Evolutionary conservation across 2,797 vertebrate genomes (phyloP).

Genomic region (Numenius phaeopus): DNA sequence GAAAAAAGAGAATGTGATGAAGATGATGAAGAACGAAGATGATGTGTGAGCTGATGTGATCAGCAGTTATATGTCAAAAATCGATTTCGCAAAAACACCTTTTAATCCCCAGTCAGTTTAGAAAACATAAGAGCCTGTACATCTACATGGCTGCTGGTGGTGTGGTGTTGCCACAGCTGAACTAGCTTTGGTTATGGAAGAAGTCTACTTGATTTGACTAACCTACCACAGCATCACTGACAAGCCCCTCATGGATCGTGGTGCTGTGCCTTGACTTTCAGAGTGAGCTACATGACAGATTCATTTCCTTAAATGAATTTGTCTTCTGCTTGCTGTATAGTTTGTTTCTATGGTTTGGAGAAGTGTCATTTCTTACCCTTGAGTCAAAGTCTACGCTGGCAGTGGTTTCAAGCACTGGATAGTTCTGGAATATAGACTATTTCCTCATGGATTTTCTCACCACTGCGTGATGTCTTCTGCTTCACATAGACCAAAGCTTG

Average conservation of each 20-base stretch:
- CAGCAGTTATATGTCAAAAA: background rate
- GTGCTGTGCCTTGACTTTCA: background rate
- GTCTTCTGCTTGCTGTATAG: background rate
- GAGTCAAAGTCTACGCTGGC: background rate
- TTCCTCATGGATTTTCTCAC: background rate
- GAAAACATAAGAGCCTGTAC: background rate
- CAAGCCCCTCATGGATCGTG: background rate
- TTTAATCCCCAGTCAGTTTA: background rate
- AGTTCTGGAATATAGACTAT: background rate
- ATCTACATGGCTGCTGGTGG: background rate
- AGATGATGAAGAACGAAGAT: background rate
- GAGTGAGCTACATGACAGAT: background rate
- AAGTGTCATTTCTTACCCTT: background rate
- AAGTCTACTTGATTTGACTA: background rate
- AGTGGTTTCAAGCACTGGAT: background rate
- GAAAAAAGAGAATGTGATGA: background rate
- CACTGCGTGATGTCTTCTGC: background rate
- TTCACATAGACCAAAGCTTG: background rate
- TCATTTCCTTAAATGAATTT: background rate
- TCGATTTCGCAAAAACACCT: background rate
- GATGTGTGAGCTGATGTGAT: background rate
- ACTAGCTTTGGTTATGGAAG: background rate
- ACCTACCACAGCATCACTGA: background rate
- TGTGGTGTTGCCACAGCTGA: background rate
- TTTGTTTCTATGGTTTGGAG: background rate